Evolutionary conservation across 2,797 vertebrate genomes (phyloP), one percentile per base, ranked within the genome.

Genomic region (Furcifer pardalis): DNA sequence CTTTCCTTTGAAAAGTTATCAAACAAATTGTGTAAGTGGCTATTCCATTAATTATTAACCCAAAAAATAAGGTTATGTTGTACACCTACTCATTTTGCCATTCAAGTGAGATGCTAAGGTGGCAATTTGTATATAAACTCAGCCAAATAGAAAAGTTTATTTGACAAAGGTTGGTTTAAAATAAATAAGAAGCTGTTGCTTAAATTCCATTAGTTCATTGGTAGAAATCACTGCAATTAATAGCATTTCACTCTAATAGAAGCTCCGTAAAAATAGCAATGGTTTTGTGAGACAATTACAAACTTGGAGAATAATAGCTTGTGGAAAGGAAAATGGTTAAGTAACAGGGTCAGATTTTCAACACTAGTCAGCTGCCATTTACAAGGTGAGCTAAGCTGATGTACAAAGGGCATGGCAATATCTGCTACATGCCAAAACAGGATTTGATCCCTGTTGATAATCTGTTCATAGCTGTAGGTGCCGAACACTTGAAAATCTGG

Each of bases 191-290:
- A n/a, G 49, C 32, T 40, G 84, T 87, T 87, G 68, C 72, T 91
- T 91, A 69, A 81, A 79, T 86, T 91, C 66, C 71, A 89, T 81
- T 25, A 30, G 79, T 3, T 91, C 77, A 90, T 89, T 84, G 85
- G 44, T 82, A 92, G 73, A 86, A 91, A 91, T 88, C 44, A 63
- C 85, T 91, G 56, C 92, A 88, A 89, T 94, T 89, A 12, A 90
- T 73, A 90, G 83, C 49, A 52, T 52, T 52, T 52, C 49, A 52
- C 4, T 52, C 49, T 74, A 79, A 81, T 83, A 83, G 88, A 90
- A 88, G 81, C 80, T 88, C 87, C 86, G 68, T 60, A 90, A 90
- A 89, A 82, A 81, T 82, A 68, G 23, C 0, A 37, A 42, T n/a
- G 13, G 56, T 81, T 81, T n/a, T 25, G 25, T 42, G 40, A 35